Conservation (phyloP, 2,888 invertebrate genomes). For the Amblyjoppa proteus region DNA sequence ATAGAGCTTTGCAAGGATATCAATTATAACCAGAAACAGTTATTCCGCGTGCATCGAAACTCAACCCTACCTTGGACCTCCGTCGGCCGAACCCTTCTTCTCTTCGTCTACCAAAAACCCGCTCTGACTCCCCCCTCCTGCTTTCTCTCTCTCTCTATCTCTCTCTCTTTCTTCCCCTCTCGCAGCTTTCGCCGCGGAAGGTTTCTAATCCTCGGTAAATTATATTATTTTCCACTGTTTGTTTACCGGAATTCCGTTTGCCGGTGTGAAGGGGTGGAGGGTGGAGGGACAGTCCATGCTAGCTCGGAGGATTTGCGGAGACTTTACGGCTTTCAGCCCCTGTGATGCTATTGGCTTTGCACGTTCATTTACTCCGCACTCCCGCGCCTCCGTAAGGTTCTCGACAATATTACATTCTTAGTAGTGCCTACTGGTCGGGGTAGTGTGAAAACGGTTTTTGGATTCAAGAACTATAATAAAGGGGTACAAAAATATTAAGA, state of each 20-base stretch:
- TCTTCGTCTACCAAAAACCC: conserved; percentile 72
- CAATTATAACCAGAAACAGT: conserved; percentile 85
- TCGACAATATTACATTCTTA: background rate
- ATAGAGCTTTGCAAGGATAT: conserved; percentile 85
- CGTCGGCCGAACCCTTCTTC: conserved; percentile 63
- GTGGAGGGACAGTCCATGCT: conserved; percentile 37
- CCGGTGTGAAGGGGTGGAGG: conserved; percentile 71
- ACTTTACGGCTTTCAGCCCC: conserved; percentile 82
- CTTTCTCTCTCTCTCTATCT: conserved; percentile 41
- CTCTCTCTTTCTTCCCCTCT: conserved; percentile 71
- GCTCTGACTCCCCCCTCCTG: conserved; percentile 50
- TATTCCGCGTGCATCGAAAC: conserved; percentile 81
- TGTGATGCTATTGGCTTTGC: conserved; percentile 53
- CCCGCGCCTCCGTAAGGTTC: background rate
- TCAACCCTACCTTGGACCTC: conserved; percentile 65
- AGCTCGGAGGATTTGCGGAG: conserved; percentile 82
- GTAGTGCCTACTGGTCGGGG: background rate
- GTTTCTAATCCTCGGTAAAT: conserved; percentile 85
- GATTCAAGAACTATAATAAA: background rate
- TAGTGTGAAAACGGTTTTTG: background rate
- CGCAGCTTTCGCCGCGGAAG: conserved; percentile 50
- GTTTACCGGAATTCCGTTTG: conserved; percentile 81
- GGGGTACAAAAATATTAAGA: too few species aligned
- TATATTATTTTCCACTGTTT: conserved; percentile 85
- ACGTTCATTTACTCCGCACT: conserved; percentile 47